A percentile compares a stretch with the other conserved stretches of the same genome.
phyloP scores from a whole-genome alignment of 1,140 invertebrate species.

The Spodoptera frugiperda region DNA sequence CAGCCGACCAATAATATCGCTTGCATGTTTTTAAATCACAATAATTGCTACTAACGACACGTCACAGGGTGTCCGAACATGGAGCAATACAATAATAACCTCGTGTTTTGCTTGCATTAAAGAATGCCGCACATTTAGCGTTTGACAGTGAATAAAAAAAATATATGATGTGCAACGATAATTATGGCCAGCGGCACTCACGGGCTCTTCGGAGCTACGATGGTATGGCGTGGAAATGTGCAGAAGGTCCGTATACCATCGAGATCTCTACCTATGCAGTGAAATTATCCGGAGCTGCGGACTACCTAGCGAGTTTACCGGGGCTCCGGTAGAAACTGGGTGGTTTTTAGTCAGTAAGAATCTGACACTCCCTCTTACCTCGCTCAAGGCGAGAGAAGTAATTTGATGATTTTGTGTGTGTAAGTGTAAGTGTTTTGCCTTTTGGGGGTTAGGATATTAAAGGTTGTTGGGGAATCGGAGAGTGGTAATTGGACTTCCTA shows the following conservation, averaged over 20 bases:
- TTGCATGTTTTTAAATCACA: conserved; percentile 22
- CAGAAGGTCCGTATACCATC: background rate
- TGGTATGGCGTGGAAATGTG: background rate
- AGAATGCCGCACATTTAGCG: conserved; percentile 11
- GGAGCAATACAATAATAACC: conserved; percentile 21
- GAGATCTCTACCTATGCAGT: background rate
- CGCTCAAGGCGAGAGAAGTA: no score
- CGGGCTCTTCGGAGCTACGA: background rate
- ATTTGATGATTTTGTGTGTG: no score
- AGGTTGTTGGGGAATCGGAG: no score
- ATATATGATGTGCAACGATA: conserved; percentile 36
- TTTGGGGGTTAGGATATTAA: no score
- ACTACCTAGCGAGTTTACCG: no score
- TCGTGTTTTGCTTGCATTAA: conserved; percentile 10
- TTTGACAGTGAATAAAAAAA: conserved; percentile 42
- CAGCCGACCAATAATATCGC: background rate
- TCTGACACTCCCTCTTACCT: no score
- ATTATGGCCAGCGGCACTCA: conserved; percentile 25
- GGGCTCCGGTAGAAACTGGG: no score
- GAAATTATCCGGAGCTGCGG: no score
- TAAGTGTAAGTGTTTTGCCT: no score
- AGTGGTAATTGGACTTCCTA: no score
- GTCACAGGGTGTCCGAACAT: background rate
- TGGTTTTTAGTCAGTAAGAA: no score
- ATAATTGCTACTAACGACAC: conserved; percentile 7